These are phyloP conservation scores for Butorides virescens DNA, from an alignment of 2,113 vertebrate species.

Conservation along the genomic window DNA sequence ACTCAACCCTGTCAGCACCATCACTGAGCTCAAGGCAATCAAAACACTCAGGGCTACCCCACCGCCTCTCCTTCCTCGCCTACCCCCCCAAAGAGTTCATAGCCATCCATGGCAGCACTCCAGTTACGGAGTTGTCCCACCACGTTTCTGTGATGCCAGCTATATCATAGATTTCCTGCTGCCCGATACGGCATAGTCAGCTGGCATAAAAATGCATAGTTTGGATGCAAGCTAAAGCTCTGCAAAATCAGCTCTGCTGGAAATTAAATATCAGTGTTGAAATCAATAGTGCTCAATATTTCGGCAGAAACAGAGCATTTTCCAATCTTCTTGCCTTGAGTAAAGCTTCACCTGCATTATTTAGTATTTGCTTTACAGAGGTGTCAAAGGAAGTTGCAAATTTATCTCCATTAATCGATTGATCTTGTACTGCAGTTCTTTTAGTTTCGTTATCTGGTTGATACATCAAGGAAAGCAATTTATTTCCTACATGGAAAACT, in stretches of 20 bases:
- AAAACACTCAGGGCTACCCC: too few relatives aligned
- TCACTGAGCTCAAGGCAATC: too few relatives aligned
- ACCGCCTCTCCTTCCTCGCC: too few relatives aligned
- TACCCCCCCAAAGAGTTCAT: too few relatives aligned
- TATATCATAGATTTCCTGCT: too few relatives aligned
- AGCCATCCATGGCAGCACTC: too few relatives aligned
- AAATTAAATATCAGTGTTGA: not conserved
- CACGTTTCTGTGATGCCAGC: too few relatives aligned
- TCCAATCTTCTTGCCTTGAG: not conserved
- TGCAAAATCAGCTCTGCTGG: not conserved
- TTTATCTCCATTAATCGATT: not conserved
- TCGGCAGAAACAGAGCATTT: not conserved
- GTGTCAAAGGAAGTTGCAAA: not conserved
- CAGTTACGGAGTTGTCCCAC: too few relatives aligned
- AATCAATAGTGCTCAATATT: not conserved
- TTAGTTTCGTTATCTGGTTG: not conserved
- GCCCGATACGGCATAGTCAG: not conserved
- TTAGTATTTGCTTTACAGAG: not conserved
- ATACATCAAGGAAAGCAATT: not conserved
- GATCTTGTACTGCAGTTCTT: not conserved
- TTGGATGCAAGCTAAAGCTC: not conserved
- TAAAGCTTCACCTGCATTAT: not conserved
- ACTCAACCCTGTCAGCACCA: too few relatives aligned
- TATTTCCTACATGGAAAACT: not conserved
- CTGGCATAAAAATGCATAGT: not conserved